Evolutionary conservation across 2,888 invertebrate genomes (phyloP), one percentile per base, ranked within the genome.

Genomic region (Tipula vernalis): DNA sequence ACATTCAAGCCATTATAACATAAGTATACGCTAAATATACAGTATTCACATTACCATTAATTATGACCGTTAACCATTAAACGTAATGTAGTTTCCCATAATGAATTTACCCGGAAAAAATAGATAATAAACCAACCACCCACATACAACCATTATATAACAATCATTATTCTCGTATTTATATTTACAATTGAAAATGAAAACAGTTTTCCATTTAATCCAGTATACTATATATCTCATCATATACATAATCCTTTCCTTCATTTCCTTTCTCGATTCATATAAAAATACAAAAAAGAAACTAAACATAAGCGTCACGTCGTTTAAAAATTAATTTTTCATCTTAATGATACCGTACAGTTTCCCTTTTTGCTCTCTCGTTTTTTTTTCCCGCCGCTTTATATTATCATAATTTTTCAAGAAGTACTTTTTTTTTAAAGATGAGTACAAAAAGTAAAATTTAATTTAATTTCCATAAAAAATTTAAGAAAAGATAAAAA

Each of bases 281-380:
- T 12, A 71, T 71, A 71, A 18, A 8, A 5, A 71, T 71, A 71
- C 3, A 71, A 71, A 28, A 8, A 71, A 39, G 5, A 71, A 71
- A 71, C 28, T 57, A 57, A 57, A 28, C 28, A 71, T 28, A 71
- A 71, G 71, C 71, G 71, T 71, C 71, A 71, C 71, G 71, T 71
- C 71, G 71, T 71, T 71, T 71, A 71, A 71, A 71, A 71, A 71
- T 71, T 71, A 71, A 71, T 71, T 71, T 71, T 71, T 71, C 71
- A 71, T 71, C 71, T 71, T 71, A 71, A 71, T 28, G 71, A 71
- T 71, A 71, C 10, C 71, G 71, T 71, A 71, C 71, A 71, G 71
- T 71, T 71, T 71, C 71, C 71, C 28, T 71, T 28, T 71, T 71
- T 71, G 10, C 28, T 18, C 71, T 71, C 71, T 18, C 71, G 71